Evolutionary conservation across 1,140 invertebrate species (phyloP), one percentile per base, ranked within the genome.

Genomic region (Trichogramma pretiosum): DNA sequence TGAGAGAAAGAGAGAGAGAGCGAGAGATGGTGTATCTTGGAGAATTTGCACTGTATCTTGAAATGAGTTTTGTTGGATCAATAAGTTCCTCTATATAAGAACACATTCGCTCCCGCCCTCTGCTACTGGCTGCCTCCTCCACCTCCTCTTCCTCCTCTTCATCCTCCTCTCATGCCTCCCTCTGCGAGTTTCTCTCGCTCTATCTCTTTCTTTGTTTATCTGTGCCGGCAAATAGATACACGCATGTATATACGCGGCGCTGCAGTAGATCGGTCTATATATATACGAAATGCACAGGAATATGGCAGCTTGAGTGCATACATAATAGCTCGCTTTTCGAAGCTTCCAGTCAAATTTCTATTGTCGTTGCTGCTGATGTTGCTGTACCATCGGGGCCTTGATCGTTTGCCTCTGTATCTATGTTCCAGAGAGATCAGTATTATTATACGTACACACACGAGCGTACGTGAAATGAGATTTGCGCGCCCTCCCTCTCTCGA

Each of bases 41-140:
- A 71, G 70, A 71, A 68, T 73, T 73, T 67, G 68, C 68, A 71
- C 68, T 70, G 70, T 73, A 73, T 73, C 70, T 73, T 70, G 70
- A 73, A 73, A 73, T 73, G 68, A 73, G 70, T 73, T 72, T 72
- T 72, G 70, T 72, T 72, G 70, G 70, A 72, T 72, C 70, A 72
- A 72, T 72, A 72, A 72, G 70, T 72, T 72, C 68, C 67, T 70
- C 68, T 71, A 71, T n/a, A n/a, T 72, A 72, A 72, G 70, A 72
- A 72, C 68, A 71, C 63, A 64, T 59, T 36, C 53, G 53, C 48
- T 53, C 52, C 50, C 57, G 53, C 56, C 54, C 44, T 45, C 57
- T 52, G 56, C 58, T 57, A 58, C 53, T 56, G 53, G 52, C 57
- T 54, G 50, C 57, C 46, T 51, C 58, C 54, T n/a, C 53, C 50